phyloP scores from a whole-genome alignment of 2,797 vertebrate genomes.

The Spea hammondii region DNA sequence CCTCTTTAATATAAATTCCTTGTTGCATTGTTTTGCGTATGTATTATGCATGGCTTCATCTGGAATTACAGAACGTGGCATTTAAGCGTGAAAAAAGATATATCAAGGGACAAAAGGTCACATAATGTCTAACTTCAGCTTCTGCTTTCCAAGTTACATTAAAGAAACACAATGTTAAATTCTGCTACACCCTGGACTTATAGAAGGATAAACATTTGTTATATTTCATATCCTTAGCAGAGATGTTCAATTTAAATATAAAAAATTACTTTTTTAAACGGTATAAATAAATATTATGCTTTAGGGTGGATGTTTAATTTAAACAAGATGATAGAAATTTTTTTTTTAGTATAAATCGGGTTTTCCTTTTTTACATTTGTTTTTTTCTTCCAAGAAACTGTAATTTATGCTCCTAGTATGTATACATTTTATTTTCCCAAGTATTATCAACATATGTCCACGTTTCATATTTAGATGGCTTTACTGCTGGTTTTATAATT shows the following conservation, averaged over 20 bases:
- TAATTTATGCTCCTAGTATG: slow-evolving; percentile 22
- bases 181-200: neutral
- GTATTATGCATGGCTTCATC: slow-evolving; percentile 49
- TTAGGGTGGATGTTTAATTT: neutral
- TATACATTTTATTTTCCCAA: slow-evolving; percentile 18
- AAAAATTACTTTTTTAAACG: too few species aligned
- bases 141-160: slow-evolving; percentile 41
- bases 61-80: slow-evolving; percentile 41
- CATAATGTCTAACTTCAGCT: slow-evolving; percentile 25
- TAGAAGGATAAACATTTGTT: too few species aligned
- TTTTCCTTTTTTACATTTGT: slow-evolving; percentile 5
- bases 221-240: too few species aligned
- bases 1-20: slow-evolving; percentile 45
- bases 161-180: slow-evolving; percentile 24
- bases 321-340: neutral
- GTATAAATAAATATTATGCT: too few species aligned
- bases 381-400: slow-evolving; percentile 11
- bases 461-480: neutral
- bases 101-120: slow-evolving; percentile 27
- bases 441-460: neutral
- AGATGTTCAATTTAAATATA: too few species aligned
- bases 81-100: slow-evolving; percentile 45
- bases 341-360: neutral
- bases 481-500: slow-evolving; percentile 33
- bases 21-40: slow-evolving; percentile 46